Percentiles rank a stretch among this genome's conserved stretches.
Conservation (phyloP, 2,888 invertebrate species). For the Pilophorus perplexus region DNA sequence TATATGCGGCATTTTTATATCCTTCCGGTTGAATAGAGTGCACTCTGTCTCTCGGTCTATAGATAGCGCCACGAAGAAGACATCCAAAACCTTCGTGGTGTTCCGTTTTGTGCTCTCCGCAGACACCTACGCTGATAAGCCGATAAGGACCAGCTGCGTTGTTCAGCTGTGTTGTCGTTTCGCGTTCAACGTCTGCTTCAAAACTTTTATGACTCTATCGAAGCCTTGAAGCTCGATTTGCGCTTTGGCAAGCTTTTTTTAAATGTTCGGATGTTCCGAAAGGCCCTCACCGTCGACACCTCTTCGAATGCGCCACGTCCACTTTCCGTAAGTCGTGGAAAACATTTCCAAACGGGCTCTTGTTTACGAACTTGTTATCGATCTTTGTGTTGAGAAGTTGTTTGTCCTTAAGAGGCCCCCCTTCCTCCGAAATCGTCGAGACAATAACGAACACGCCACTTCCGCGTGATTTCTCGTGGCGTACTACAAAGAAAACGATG, state of each 20-base stretch:
- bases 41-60: too few relatives aligned
- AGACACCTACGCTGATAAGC: too few relatives aligned
- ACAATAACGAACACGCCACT: not conserved
- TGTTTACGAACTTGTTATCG: slow-evolving; percentile 6
- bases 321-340: not conserved
- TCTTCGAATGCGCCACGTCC: slow-evolving; percentile 9
- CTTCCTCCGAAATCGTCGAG: not conserved
- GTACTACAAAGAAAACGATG: not conserved
- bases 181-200: too few relatives aligned
- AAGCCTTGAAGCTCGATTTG: too few relatives aligned
- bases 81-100: too few relatives aligned
- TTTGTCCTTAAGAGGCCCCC: not conserved
- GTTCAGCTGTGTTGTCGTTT: too few relatives aligned
- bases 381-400: not conserved
- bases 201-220: too few relatives aligned
- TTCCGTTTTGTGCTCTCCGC: too few relatives aligned
- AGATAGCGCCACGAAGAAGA: too few relatives aligned
- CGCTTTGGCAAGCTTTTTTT: not conserved
- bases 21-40: too few relatives aligned
- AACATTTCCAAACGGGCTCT: not conserved
- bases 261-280: slow-evolving; percentile 6
- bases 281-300: not conserved
- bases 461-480: not conserved
- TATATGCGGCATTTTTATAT: too few relatives aligned
- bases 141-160: too few relatives aligned